A percentile compares a stretch with the other conserved stretches of the same genome.
Evolutionary conservation across 1,140 invertebrate genomes (phyloP).

Genomic region (Hestina assimilis): DNA sequence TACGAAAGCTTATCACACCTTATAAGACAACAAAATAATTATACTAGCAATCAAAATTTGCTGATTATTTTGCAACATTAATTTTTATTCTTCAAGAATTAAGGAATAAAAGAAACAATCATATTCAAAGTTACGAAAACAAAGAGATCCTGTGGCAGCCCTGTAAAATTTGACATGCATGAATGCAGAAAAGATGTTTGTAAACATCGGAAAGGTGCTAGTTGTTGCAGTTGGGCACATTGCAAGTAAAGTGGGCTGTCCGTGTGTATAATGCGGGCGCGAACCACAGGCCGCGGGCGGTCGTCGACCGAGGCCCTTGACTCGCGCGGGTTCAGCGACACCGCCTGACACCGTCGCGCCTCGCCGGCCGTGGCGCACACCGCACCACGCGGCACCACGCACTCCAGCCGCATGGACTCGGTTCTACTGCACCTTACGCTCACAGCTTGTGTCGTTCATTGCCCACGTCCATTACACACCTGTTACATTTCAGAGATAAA

Average conservation of each 20-base stretch:
- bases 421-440: constrained; percentile 5
- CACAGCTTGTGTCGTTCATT: constrained; percentile 5
- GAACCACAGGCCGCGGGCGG: constrained; percentile 58
- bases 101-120: too few species aligned
- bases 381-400: not conserved
- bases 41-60: too few species aligned
- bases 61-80: too few species aligned
- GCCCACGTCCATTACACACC: constrained; percentile 7
- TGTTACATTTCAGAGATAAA: not conserved
- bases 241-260: constrained; percentile 30
- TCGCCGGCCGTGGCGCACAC: constrained; percentile 19
- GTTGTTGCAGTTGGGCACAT: constrained; percentile 19
- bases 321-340: constrained; percentile 70
- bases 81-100: too few species aligned
- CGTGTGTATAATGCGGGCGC: constrained; percentile 50
- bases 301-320: constrained; percentile 75
- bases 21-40: too few species aligned
- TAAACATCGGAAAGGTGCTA: constrained; percentile 19
- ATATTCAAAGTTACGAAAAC: too few species aligned
- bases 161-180: not conserved
- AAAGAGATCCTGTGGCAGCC: not conserved
- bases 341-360: constrained; percentile 41
- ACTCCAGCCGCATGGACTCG: not conserved
- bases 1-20: too few species aligned
- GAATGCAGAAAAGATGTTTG: not conserved